phyloP scores from a whole-genome alignment of 2,113 vertebrate genomes.

The Sebastes fasciatus region DNA sequence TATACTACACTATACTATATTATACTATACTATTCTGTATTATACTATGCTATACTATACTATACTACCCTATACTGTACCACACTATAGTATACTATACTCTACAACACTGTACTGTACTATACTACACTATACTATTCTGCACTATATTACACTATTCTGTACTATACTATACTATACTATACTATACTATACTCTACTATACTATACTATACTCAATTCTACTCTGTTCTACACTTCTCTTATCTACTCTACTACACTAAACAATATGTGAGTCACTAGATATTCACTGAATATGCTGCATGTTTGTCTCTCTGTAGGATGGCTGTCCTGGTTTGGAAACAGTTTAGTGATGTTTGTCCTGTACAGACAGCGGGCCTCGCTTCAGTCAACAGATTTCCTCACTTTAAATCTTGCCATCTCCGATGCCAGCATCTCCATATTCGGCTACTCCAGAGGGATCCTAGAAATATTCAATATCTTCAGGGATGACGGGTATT shows the following conservation, averaged over 20 bases:
- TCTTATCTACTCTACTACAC: not conserved
- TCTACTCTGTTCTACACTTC: not conserved
- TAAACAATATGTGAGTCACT: not conserved
- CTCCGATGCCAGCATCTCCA: constrained; percentile 88
- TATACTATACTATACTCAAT: not conserved
- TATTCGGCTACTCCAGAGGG: constrained; percentile 90
- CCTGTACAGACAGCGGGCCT: constrained; percentile 86
- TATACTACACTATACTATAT: not conserved
- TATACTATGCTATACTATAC: not conserved
- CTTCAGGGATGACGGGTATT: constrained; percentile 88
- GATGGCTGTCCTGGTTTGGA: constrained; percentile 92
- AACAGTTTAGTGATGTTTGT: constrained; percentile 91
- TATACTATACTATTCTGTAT: not conserved
- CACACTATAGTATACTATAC: not conserved
- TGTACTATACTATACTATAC: not conserved
- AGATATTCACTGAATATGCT: not conserved
- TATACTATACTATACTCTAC: not conserved
- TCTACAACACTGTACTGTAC: not conserved
- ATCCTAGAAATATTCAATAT: constrained; percentile 90
- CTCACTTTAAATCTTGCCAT: constrained; percentile 90
- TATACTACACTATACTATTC: not conserved
- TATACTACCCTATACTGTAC: no score
- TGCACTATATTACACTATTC: not conserved
- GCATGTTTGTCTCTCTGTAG: constrained; percentile 71
- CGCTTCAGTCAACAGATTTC: constrained; percentile 88